These are phyloP conservation scores for Drosophila nannoptera DNA, from an alignment of 1,140 invertebrate species.

Conservation along the genomic window DNA sequence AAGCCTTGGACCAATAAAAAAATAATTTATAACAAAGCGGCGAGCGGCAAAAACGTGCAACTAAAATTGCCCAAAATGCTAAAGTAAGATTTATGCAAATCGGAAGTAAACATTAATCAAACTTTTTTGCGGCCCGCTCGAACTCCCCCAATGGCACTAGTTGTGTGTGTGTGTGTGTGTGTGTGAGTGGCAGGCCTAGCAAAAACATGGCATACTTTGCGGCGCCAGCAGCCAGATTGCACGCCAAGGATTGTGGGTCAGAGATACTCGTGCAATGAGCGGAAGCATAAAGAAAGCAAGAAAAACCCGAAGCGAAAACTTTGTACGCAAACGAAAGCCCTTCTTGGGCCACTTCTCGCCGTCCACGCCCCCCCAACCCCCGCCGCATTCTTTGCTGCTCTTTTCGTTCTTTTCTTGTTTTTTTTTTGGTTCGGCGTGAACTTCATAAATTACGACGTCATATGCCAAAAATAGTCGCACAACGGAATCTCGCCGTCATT, in stretches of 20 bases:
- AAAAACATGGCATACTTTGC: conserved; percentile 52
- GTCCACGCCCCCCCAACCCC: too few species aligned
- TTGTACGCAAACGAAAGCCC: conserved; percentile 41
- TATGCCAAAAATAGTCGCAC: conserved; percentile 59
- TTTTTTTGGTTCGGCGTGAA: conserved; percentile 36
- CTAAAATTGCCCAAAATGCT: conserved; percentile 59
- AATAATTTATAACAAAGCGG: conserved; percentile 70
- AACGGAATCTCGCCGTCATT: conserved; percentile 44
- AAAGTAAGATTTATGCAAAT: conserved; percentile 79
- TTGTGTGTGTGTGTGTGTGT: not conserved
- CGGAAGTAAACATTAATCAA: conserved; percentile 79
- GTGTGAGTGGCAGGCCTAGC: conserved; percentile 37
- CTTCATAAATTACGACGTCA: conserved; percentile 75
- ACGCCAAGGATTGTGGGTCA: conserved; percentile 57
- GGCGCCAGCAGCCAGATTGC: conserved; percentile 55
- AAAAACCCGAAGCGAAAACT: conserved; percentile 21
- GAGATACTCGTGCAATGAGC: conserved; percentile 36
- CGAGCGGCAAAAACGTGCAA: conserved; percentile 11
- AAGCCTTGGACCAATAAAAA: conserved; percentile 62
- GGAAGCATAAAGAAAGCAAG: conserved; percentile 6
- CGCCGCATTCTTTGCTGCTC: too few species aligned
- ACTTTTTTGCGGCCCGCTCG: conserved; percentile 46
- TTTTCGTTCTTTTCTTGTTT: not conserved
- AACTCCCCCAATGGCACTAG: conserved; percentile 27
- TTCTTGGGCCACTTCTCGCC: not conserved